Conservation (phyloP, 2,797 vertebrate species). For the Pantherophis vulpinus region DNA sequence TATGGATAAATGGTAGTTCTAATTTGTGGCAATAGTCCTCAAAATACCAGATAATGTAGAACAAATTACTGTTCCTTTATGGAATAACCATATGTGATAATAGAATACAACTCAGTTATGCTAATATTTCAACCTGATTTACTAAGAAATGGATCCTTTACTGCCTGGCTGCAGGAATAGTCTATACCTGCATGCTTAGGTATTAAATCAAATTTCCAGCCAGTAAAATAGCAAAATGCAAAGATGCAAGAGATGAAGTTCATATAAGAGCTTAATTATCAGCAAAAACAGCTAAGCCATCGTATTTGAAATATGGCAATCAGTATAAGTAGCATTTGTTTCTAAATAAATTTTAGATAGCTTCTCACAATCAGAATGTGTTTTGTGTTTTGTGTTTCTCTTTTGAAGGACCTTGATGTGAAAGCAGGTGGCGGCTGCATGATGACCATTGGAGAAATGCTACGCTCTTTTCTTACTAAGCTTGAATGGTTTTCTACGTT, state of each 20-base stretch:
- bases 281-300: slow-evolving; percentile 61
- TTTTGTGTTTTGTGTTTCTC: slow-evolving; percentile 63
- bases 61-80: slow-evolving; percentile 56
- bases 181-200: slow-evolving; percentile 73
- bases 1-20: slow-evolving; percentile 63
- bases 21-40: slow-evolving; percentile 59
- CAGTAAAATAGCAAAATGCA: slow-evolving; percentile 61
- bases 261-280: slow-evolving; percentile 60
- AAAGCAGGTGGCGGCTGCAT: slow-evolving; percentile 97
- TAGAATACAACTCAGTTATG: slow-evolving; percentile 51
- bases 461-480: slow-evolving; percentile 97
- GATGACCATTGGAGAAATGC: slow-evolving; percentile 98
- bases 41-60: slow-evolving; percentile 56
- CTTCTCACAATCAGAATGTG: slow-evolving; percentile 69
- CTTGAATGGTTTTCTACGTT: slow-evolving; percentile 99
- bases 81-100: slow-evolving; percentile 53
- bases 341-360: background rate
- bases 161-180: slow-evolving; percentile 71
- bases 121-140: slow-evolving; percentile 58
- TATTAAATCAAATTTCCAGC: slow-evolving; percentile 62
- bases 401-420: slow-evolving; percentile 95
- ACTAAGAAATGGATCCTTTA: slow-evolving; percentile 64
- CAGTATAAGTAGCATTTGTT: slow-evolving; percentile 63
- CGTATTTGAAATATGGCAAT: slow-evolving; percentile 72
- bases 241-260: slow-evolving; percentile 63